Conservation (phyloP, 2,113 vertebrate genomes). For the Meles meles region DNA sequence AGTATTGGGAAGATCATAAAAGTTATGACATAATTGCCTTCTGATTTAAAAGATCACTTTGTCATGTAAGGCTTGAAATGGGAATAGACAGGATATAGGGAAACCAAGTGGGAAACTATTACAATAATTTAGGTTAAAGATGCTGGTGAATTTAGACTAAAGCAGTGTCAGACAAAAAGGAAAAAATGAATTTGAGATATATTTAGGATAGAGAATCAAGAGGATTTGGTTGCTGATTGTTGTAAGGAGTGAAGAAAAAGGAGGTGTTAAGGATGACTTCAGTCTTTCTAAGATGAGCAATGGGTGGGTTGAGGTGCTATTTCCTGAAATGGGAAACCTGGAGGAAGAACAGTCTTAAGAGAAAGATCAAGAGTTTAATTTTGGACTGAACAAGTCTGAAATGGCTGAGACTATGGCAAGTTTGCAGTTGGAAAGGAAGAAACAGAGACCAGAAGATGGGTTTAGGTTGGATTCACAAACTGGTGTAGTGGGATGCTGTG, state of each 20-base stretch:
- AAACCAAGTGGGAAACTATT: neutral
- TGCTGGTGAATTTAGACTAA: slow-evolving; percentile 20
- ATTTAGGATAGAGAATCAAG: neutral
- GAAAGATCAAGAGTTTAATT: slow-evolving; percentile 22
- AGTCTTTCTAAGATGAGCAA: slow-evolving; percentile 23
- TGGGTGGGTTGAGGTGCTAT: slow-evolving; percentile 10
- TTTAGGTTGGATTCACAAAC: neutral
- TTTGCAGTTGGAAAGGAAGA: neutral
- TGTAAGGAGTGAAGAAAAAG: neutral
- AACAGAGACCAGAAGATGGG: neutral
- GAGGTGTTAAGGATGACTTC: neutral
- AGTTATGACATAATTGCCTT: neutral
- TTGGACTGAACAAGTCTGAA: neutral
- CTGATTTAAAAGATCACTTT: neutral
- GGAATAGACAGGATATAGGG: neutral
- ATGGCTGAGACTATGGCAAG: neutral
- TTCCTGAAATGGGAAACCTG: slow-evolving; percentile 26
- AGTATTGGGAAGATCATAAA: neutral
- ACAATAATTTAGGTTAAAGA: slow-evolving; percentile 11
- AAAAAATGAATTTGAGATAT: slow-evolving; percentile 1
- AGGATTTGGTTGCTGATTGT: neutral
- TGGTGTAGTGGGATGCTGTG: neutral
- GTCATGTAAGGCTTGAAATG: neutral
- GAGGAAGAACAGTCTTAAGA: neutral
- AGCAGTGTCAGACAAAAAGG: neutral